Evolutionary conservation across 1,140 invertebrate species (phyloP).

Genomic region (Pseudomyrmex pallidus): DNA sequence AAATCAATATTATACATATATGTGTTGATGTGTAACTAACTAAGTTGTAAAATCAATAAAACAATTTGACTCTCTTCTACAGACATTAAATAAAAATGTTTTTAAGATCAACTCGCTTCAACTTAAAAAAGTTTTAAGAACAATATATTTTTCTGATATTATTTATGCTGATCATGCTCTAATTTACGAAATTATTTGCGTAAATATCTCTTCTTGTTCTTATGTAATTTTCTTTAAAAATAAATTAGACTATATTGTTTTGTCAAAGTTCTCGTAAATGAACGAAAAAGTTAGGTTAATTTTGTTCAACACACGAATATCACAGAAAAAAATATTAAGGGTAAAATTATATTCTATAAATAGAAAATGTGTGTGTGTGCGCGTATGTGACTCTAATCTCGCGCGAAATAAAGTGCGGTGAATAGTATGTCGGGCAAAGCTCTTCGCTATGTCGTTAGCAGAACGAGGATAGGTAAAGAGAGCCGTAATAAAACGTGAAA

Average conservation of each 20-base stretch:
- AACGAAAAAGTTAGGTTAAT: not conserved
- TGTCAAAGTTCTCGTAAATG: conserved; percentile 19
- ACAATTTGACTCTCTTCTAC: too few species aligned
- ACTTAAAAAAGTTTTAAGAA: too few species aligned
- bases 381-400: conserved; percentile 25
- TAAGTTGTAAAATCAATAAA: not conserved
- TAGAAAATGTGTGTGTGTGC: conserved; percentile 63
- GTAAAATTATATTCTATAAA: conserved; percentile 67
- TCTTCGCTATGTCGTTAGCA: not conserved
- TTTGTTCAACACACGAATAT: conserved; percentile 3
- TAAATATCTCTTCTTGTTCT: not conserved
- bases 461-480: conserved; percentile 2
- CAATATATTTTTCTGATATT: too few species aligned
- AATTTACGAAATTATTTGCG: too few species aligned
- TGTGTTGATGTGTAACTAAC: not conserved
- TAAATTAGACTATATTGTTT: not conserved
- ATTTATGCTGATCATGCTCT: too few species aligned
- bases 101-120: not conserved
- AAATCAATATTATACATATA: not conserved
- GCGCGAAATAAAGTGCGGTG: conserved; percentile 52
- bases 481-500: conserved; percentile 24
- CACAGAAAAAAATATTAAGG: conserved; percentile 47
- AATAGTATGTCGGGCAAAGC: conserved; percentile 14
- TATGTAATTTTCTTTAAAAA: not conserved
- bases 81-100: not conserved